These are phyloP conservation scores for Laticauda colubrina DNA, from an alignment of 2,113 vertebrate species.

Conservation along the genomic window DNA sequence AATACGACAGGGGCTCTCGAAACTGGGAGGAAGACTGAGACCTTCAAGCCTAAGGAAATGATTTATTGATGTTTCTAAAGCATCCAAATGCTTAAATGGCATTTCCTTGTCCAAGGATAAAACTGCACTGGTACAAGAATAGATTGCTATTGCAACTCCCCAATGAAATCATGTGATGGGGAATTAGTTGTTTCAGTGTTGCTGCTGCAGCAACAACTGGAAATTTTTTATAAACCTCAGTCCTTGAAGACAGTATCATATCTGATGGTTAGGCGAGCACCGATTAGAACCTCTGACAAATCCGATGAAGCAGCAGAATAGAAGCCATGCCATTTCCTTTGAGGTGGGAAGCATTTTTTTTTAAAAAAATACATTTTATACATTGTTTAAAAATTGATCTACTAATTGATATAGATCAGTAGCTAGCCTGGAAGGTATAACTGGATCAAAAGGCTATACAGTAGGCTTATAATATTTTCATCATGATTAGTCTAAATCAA, in stretches of 20 bases:
- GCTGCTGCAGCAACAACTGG: neutral
- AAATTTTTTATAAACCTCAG: neutral
- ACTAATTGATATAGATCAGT: neutral
- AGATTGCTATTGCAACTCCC: neutral
- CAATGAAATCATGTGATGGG: neutral
- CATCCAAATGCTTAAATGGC: neutral
- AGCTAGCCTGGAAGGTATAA: neutral
- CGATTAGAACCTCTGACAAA: neutral
- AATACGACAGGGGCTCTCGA: neutral
- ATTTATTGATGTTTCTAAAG: neutral
- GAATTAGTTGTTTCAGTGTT: neutral
- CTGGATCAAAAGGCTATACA: neutral
- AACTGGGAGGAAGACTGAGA: neutral
- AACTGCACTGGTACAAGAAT: neutral
- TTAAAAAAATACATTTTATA: neutral
- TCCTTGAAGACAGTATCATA: neutral
- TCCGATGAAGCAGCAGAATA: neutral
- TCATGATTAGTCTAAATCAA: neutral
- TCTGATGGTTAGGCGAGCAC: neutral
- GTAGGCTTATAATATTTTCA: neutral
- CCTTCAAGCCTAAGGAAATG: neutral
- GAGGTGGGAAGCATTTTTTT: neutral
- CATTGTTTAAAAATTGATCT: neutral
- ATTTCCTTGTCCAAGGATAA: neutral
- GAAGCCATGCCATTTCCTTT: neutral